Evolutionary conservation across 2,888 invertebrate genomes (phyloP).

Genomic region (Chrysina gloriosa): DNA sequence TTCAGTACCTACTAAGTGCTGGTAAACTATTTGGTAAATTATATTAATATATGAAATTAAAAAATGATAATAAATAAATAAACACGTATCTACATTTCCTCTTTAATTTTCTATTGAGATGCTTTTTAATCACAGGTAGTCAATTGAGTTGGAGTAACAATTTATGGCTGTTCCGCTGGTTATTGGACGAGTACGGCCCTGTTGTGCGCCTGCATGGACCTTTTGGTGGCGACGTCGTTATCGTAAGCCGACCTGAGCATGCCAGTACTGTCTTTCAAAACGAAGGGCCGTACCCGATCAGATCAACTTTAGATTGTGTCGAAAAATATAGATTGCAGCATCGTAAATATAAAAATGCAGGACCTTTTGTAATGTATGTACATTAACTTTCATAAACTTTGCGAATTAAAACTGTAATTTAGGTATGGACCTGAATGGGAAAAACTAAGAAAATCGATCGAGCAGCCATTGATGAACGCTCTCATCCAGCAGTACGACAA

Average conservation of each 20-base stretch:
- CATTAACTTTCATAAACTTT: neutral
- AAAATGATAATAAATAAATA: neutral
- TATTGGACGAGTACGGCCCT: constrained; percentile 72
- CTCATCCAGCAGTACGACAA: constrained; percentile 64
- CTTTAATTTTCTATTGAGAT: too few species aligned
- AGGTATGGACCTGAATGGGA: constrained; percentile 74
- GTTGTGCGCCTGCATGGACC: constrained; percentile 75
- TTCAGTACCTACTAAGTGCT: constrained; percentile 68
- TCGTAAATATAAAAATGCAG: constrained; percentile 68
- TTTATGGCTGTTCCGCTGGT: constrained; percentile 63
- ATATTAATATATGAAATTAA: constrained; percentile 56
- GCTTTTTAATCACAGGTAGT: constrained; percentile 58
- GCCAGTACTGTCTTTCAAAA: constrained; percentile 72
- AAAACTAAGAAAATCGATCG: constrained; percentile 67
- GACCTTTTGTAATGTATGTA: constrained; percentile 71
- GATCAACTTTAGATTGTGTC: constrained; percentile 73
- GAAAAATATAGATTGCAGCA: constrained; percentile 73
- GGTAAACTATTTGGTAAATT: constrained; percentile 64
- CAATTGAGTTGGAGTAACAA: constrained; percentile 66
- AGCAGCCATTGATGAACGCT: constrained; percentile 65
- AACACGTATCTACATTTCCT: neutral
- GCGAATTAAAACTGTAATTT: constrained; percentile 31
- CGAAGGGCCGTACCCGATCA: constrained; percentile 71
- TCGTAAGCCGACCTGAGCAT: constrained; percentile 74
- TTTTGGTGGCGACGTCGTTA: constrained; percentile 72